Evolutionary conservation across 2,888 invertebrate genomes (phyloP).

Genomic region (Phaonia tiefii): DNA sequence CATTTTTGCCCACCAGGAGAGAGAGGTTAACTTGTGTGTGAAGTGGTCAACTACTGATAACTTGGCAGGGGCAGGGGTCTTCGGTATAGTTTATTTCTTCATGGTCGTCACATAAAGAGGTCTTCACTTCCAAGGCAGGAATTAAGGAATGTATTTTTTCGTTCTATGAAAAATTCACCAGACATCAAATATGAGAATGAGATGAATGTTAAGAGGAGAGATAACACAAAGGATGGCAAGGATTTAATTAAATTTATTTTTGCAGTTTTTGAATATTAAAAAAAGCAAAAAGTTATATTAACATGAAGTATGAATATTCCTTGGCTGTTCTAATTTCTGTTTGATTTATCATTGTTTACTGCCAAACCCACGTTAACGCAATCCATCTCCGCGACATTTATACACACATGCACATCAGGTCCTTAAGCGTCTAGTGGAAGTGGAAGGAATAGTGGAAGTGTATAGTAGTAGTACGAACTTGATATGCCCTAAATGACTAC

Average conservation of each 20-base stretch:
- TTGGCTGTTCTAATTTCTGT: too few species aligned
- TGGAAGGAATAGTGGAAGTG: too few species aligned
- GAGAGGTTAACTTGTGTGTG: background rate
- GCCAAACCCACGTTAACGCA: background rate
- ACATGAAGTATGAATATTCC: too few species aligned
- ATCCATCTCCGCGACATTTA: background rate
- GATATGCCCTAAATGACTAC: too few species aligned
- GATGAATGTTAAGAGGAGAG: background rate
- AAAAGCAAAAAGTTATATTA: too few species aligned
- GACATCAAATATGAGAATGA: background rate
- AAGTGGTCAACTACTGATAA: slow-evolving; percentile 55
- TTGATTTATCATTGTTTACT: background rate
- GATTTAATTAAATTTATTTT: slow-evolving; percentile 24
- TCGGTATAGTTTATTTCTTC: background rate
- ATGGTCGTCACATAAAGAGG: slow-evolving; percentile 32
- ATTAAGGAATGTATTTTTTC: slow-evolving; percentile 27
- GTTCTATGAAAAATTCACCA: background rate
- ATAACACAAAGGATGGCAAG: background rate
- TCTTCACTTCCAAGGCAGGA: slow-evolving; percentile 12
- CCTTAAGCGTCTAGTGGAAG: too few species aligned
- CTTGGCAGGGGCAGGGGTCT: slow-evolving; percentile 14
- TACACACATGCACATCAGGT: background rate
- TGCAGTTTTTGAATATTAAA: background rate
- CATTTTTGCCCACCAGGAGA: background rate
- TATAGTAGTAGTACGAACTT: too few species aligned